Percentiles rank a stretch among this genome's conserved stretches.
phyloP scores from a whole-genome alignment of 2,888 invertebrate genomes.

The Tortrix viridana region DNA sequence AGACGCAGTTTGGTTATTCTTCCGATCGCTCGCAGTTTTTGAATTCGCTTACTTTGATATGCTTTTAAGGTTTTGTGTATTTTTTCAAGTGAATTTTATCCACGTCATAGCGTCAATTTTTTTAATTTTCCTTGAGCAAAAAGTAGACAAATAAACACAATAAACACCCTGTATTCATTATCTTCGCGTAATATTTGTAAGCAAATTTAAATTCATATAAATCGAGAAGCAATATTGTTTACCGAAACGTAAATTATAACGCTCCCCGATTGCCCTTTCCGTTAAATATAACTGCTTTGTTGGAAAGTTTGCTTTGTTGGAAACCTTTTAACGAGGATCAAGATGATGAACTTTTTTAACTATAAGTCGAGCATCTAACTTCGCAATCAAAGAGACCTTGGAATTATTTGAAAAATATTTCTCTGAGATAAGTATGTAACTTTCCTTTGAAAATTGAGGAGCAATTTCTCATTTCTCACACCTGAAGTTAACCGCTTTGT shows the following conservation, averaged over 20 bases:
- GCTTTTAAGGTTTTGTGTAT: too few species aligned
- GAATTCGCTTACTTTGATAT: too few species aligned
- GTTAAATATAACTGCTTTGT: constrained; percentile 16
- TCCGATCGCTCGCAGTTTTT: too few species aligned
- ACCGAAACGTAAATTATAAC: constrained; percentile 1
- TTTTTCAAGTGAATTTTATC: too few species aligned
- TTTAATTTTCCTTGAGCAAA: too few species aligned
- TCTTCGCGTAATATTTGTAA: too few species aligned
- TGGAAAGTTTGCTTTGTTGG: constrained; percentile 16
- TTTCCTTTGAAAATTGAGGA: constrained; percentile 5
- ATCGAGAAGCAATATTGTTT: constrained; percentile 13
- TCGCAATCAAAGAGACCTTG: constrained; percentile 8
- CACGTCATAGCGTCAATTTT: too few species aligned
- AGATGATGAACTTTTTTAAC: constrained; percentile 18
- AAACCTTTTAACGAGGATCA: constrained; percentile 24
- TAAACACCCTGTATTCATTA: too few species aligned
- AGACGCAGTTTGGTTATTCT: too few species aligned
- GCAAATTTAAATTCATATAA: constrained; percentile 3
- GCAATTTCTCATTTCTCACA: constrained; percentile 7
- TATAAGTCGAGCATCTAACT: constrained; percentile 15
- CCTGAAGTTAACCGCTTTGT: constrained; percentile 6
- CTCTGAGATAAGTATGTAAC: background rate
- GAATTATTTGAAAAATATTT: constrained; percentile 8
- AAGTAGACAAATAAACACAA: too few species aligned
- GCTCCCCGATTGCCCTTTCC: constrained; percentile 5